phyloP scores from a whole-genome alignment of 2,113 vertebrate species.

The Megaceryle maxima region DNA sequence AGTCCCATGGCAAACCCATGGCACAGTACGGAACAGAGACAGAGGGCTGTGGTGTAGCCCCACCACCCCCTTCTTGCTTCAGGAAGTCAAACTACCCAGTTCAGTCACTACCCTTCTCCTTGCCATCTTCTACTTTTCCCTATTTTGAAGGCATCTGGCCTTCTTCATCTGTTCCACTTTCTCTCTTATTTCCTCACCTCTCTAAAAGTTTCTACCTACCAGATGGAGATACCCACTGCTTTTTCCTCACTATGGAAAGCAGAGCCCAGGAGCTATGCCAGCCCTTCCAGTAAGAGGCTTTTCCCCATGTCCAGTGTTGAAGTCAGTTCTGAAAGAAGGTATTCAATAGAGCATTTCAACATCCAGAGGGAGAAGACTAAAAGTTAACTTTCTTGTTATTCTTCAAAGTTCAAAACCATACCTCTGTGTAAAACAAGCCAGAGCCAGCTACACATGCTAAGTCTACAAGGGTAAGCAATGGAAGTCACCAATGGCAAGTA shows the following conservation, averaged over 20 bases:
- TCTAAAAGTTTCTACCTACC: neutral
- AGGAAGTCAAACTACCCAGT: neutral
- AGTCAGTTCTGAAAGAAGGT: neutral
- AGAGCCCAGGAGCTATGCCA: neutral
- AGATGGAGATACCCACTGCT: neutral
- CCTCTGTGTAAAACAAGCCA: neutral
- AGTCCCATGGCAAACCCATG: neutral
- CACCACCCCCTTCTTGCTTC: fast-evolving
- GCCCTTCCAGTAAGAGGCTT: neutral
- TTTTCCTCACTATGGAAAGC: neutral
- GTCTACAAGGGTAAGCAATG: neutral
- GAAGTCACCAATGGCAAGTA: neutral
- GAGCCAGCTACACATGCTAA: fast-evolving
- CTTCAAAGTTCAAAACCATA: neutral
- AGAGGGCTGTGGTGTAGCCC: neutral
- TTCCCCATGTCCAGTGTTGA: neutral
- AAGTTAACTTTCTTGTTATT: neutral
- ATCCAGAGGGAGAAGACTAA: neutral
- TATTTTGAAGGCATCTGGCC: fast-evolving
- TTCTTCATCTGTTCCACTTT: neutral
- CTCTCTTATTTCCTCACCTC: neutral
- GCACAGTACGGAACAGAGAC: fast-evolving
- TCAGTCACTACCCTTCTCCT: neutral
- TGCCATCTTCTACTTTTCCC: neutral
- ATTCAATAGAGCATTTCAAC: neutral